Conservation (phyloP, 1,140 invertebrate species). For the Cryptotermes secundus region DNA sequence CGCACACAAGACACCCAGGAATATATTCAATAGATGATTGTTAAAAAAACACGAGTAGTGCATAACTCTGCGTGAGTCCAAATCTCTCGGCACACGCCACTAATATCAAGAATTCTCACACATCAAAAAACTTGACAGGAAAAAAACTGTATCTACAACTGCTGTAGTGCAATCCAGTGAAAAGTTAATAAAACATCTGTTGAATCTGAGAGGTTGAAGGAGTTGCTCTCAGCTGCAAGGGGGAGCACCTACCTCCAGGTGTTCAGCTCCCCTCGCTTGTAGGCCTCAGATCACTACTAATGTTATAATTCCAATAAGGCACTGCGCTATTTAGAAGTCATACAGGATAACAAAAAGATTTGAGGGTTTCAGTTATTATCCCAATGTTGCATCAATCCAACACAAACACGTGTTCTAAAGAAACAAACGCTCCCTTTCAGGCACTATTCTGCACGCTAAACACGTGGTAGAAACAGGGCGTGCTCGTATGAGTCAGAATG, state of each 20-base stretch:
- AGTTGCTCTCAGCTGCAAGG: slow-evolving; percentile 27
- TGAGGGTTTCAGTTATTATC: background rate
- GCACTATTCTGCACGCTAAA: background rate
- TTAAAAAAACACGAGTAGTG: slow-evolving; percentile 5
- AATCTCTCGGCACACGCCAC: slow-evolving; percentile 14
- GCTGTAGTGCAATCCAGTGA: slow-evolving; percentile 33
- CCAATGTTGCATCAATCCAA: background rate
- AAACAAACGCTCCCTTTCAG: background rate
- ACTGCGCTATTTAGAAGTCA: background rate
- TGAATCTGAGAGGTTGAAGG: slow-evolving; percentile 33
- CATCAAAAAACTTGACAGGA: slow-evolving; percentile 24
- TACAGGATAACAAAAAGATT: background rate
- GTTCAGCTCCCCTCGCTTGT: background rate
- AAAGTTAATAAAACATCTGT: slow-evolving; percentile 25
- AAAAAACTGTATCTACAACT: slow-evolving; percentile 31
- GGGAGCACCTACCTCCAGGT: background rate
- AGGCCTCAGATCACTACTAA: background rate
- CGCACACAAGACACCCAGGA: slow-evolving; percentile 24
- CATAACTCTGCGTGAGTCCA: slow-evolving; percentile 2
- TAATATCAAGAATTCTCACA: slow-evolving; percentile 17
- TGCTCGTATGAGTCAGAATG: background rate
- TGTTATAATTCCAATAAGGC: slow-evolving; percentile 8
- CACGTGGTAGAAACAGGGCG: background rate
- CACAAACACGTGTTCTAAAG: background rate
- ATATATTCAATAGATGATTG: slow-evolving; percentile 17